Conservation (phyloP, 2,888 invertebrate species). For the Protonemura montana region DNA sequence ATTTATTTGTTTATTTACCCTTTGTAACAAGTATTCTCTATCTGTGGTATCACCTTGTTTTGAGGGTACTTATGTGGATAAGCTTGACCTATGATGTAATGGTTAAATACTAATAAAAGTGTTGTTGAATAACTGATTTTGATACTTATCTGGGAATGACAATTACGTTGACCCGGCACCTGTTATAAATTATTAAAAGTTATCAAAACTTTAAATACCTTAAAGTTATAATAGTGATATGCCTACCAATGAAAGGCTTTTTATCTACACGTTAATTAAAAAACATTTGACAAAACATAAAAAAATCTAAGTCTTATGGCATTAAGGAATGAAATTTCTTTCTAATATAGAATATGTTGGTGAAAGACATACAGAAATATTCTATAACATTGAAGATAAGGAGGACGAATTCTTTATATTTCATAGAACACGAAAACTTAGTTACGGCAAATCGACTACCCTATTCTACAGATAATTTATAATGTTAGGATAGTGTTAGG, state of each 20-base stretch:
- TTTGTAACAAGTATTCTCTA: too few relatives aligned
- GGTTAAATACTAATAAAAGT: neutral
- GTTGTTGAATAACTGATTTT: neutral
- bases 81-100: neutral
- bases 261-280: too few relatives aligned
- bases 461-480: neutral
- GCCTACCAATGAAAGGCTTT: too few relatives aligned
- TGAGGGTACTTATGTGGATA: neutral
- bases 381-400: neutral
- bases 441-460: too few relatives aligned
- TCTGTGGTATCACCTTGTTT: too few relatives aligned
- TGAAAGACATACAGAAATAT: neutral
- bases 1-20: too few relatives aligned
- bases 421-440: too few relatives aligned
- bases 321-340: neutral
- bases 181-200: conserved; percentile 7
- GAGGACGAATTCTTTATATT: neutral
- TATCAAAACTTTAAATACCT: neutral
- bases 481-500: neutral
- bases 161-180: conserved; percentile 7
- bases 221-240: neutral
- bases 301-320: neutral
- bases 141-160: conserved; percentile 7
- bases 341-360: neutral
- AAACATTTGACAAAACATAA: neutral